Evolutionary conservation across 2,797 vertebrate species (phyloP).

Genomic region (Odontamblyopus rebecca): DNA sequence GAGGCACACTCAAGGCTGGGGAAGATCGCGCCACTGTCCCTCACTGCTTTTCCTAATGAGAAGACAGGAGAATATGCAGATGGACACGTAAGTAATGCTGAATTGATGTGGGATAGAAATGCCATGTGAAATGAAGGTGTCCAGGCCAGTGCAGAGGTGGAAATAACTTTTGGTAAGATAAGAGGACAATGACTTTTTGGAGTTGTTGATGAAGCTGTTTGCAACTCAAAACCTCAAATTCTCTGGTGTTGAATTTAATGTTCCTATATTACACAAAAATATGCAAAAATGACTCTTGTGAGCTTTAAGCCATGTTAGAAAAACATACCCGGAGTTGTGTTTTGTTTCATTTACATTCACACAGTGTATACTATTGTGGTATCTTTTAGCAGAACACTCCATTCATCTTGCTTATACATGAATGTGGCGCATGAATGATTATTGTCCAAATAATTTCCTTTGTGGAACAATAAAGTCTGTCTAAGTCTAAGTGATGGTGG

Average conservation of each 20-base stretch:
- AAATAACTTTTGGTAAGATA: not conserved
- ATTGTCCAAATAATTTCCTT: too few species aligned
- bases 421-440: too few species aligned
- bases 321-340: too few species aligned
- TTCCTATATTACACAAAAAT: too few species aligned
- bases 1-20: conserved; percentile 36
- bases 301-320: too few species aligned
- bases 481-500: too few species aligned
- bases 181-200: not conserved
- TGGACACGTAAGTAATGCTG: conserved; percentile 8
- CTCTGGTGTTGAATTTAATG: not conserved
- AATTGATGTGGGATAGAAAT: not conserved
- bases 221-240: not conserved
- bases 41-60: conserved; percentile 41
- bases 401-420: too few species aligned
- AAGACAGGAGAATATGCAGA: conserved; percentile 23
- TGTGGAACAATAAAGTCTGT: too few species aligned
- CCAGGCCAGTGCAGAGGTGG: not conserved
- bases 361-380: too few species aligned
- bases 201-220: not conserved
- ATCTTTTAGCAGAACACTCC: too few species aligned
- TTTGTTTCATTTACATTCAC: too few species aligned
- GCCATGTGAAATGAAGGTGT: not conserved
- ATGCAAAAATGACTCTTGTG: too few species aligned
- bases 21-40: conserved; percentile 32